Percentiles rank a stretch among this genome's conserved stretches.
These are phyloP conservation scores for Fregetta grallaria DNA, from an alignment of 2,113 vertebrate genomes.

Conservation along the genomic window DNA sequence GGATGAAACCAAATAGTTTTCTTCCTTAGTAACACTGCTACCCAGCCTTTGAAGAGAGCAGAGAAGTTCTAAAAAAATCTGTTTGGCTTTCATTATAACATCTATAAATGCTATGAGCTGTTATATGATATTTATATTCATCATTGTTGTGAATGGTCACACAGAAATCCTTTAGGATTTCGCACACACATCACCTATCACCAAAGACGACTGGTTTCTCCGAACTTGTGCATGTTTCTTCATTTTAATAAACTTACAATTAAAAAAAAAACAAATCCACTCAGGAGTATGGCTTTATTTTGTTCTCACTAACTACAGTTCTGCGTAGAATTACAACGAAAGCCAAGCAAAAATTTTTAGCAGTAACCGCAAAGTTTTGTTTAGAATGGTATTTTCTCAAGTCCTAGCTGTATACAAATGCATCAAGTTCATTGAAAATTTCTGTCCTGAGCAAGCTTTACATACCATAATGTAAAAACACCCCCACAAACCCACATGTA, in stretches of 20 bases:
- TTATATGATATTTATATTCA: not conserved
- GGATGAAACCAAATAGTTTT: not conserved
- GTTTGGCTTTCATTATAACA: not conserved
- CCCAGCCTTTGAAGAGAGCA: not conserved
- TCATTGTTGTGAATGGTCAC: not conserved
- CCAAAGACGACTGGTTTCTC: not conserved
- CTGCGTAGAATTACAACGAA: not conserved
- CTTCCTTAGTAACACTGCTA: not conserved
- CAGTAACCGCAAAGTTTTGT: not conserved
- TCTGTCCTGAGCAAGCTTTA: not conserved
- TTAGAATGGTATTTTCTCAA: not conserved
- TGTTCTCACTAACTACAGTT: not conserved
- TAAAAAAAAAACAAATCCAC: not conserved
- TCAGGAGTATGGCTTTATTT: not conserved
- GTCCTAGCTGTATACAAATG: not conserved
- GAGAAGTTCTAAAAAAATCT: not conserved
- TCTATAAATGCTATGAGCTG: not conserved
- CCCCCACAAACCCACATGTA: fast-evolving
- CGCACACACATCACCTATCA: not conserved
- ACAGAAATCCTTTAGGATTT: not conserved
- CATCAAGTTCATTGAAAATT: not conserved
- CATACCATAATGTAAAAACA: not conserved
- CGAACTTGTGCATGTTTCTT: not conserved
- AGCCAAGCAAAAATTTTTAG: not conserved
- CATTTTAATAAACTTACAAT: not conserved